phyloP scores from a whole-genome alignment of 2,113 vertebrate species.

The Hystrix brachyura region DNA sequence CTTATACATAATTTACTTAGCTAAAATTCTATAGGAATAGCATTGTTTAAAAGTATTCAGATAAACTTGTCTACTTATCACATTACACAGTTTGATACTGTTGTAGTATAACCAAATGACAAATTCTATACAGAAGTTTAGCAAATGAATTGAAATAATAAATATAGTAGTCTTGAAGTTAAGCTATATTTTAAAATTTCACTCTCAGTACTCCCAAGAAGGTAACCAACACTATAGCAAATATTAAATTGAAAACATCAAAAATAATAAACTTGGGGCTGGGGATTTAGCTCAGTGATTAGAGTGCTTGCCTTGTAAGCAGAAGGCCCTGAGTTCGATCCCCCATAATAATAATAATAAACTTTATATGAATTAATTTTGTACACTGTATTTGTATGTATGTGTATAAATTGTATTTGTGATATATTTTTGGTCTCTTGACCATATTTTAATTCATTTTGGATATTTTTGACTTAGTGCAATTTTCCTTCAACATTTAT shows the following conservation, averaged over 20 bases:
- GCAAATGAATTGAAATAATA: slow-evolving; percentile 45
- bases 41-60: slow-evolving; percentile 73
- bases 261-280: slow-evolving; percentile 30
- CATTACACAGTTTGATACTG: slow-evolving; percentile 69
- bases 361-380: slow-evolving; percentile 15
- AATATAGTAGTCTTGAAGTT: background rate
- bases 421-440: background rate
- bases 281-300: too few relatives aligned
- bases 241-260: slow-evolving; percentile 48
- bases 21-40: slow-evolving; percentile 69
- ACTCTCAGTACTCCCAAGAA: background rate
- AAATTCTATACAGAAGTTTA: background rate
- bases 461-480: background rate
- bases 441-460: background rate
- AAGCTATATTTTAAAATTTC: background rate
- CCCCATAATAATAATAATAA: slow-evolving; percentile 45
- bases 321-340: too few relatives aligned
- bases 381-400: background rate
- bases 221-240: background rate
- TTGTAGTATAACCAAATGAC: slow-evolving; percentile 63
- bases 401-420: background rate
- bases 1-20: slow-evolving; percentile 65
- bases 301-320: too few relatives aligned
- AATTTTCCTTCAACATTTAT: background rate
- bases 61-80: slow-evolving; percentile 68